Percentiles rank a stretch among this genome's conserved stretches.
These are phyloP conservation scores for Triops longicaudatus DNA, from an alignment of 1,140 invertebrate species.

Conservation along the genomic window DNA sequence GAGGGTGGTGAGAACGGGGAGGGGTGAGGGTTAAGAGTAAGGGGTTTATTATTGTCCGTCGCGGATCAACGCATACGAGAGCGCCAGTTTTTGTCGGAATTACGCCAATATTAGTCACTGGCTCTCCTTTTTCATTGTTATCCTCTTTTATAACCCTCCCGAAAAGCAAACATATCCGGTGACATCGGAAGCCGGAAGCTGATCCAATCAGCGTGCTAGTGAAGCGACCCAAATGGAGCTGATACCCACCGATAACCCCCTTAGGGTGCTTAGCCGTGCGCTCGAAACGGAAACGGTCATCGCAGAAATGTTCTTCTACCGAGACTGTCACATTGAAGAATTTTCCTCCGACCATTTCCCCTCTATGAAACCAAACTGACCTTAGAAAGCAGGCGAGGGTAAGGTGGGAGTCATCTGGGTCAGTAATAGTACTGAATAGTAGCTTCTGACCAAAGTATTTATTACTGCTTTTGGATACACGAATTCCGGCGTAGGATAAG, in stretches of 20 bases:
- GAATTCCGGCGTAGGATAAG: too few relatives aligned
- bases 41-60: neutral
- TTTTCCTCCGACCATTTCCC: too few relatives aligned
- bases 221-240: neutral
- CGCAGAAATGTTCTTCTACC: neutral
- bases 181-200: neutral
- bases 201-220: slow-evolving; percentile 14
- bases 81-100: neutral
- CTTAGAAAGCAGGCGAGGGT: too few relatives aligned
- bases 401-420: too few relatives aligned
- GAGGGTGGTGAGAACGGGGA: neutral
- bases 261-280: too few relatives aligned
- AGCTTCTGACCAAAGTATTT: too few relatives aligned
- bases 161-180: slow-evolving; percentile 12
- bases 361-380: too few relatives aligned
- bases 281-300: slow-evolving; percentile 6
- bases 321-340: too few relatives aligned
- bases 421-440: too few relatives aligned
- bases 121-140: neutral
- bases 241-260: neutral
- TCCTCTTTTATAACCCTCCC: neutral
- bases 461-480: too few relatives aligned
- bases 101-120: neutral
- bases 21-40: neutral
- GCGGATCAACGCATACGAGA: neutral